Conservation (phyloP, 2,797 vertebrate genomes). For the Petrocephalus schoutedeni region DNA sequence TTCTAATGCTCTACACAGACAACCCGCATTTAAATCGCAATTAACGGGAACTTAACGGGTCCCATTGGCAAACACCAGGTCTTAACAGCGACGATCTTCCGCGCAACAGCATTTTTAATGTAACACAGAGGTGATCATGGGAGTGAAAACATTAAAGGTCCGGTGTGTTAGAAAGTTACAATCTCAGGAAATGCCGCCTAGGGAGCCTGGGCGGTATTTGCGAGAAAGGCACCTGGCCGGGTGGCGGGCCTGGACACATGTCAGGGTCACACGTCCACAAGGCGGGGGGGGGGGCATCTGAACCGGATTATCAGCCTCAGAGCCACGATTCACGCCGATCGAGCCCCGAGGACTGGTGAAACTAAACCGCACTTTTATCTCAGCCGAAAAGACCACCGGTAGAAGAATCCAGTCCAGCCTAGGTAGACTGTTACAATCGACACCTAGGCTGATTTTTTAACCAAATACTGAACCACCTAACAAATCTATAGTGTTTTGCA, state of each 20-base stretch:
- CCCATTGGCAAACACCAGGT: not conserved
- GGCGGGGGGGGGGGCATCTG: not conserved
- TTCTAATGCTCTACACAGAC: not conserved
- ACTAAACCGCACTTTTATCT: not conserved
- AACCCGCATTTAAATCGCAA: not conserved
- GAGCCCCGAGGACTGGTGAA: not conserved
- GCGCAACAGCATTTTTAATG: not conserved
- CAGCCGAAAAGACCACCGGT: not conserved
- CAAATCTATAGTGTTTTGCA: not conserved
- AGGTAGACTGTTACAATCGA: not conserved
- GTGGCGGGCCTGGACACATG: not conserved
- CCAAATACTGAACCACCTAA: not conserved
- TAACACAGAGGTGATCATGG: not conserved
- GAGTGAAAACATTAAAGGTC: not conserved
- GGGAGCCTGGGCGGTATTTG: not conserved
- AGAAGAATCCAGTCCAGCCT: not conserved
- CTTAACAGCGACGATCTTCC: not conserved
- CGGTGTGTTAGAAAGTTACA: not conserved
- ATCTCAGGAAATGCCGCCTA: not conserved
- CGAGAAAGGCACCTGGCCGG: not conserved
- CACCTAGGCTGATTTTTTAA: not conserved
- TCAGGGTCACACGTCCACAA: constrained; percentile 10
- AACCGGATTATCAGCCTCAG: constrained; percentile 11
- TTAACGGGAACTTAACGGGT: not conserved
- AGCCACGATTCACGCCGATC: not conserved